Base-by-base conservation (phyloP, 2,797 vertebrate genomes). In the Spondyliosoma cantharus region DNA sequence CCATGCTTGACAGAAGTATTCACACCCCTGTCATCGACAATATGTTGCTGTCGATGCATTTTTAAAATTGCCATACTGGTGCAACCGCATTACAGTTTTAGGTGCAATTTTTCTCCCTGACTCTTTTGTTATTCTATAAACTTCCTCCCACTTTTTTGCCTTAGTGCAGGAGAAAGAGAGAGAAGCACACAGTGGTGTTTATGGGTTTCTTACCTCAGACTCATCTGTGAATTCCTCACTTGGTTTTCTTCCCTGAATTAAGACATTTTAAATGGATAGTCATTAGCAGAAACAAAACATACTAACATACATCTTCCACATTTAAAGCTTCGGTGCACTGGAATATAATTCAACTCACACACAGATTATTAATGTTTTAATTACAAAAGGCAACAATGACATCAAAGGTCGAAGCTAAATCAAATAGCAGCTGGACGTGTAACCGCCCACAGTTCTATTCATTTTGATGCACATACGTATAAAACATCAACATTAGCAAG, bases 181-280 rank as follows among this genome's bases (percentile, higher is more conserved):
- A 4, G 17, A 11, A 78, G 5, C 52, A 60, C 32, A 71, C 42
- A 64, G n/a, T 74, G 27, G 71, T 57, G 54, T 5, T 53, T 6
- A 24, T 49, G 22, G 32, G n/a, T 57, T 84, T 82, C 92, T 96
- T 96, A 99, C 98, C 96, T 99, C 98, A 24, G 97, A 99, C 20
- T 99, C 97, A 93, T 99, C 97, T 58, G 97, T 96, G 84, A 96
- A 97, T 87, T 98, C 98, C 64, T 98, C 97, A 86, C 94, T 95
- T 84, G 93, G 90, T 75, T 94, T 95, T 29, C 82, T 92, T 81
- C 89, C 96, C 97, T 99, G 90, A 59, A 96, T 94, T 78, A 48
- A 86, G 14, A 90, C 16, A 91, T 24, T 37, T 37, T 46, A 5
- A 78, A 62, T 20, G 8, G 6, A 27, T 81, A 50, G 25, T 19